A percentile compares a stretch with the other conserved stretches of the same genome.
phyloP scores from a whole-genome alignment of 2,113 vertebrate genomes.

The Mastomys natalensis region DNA sequence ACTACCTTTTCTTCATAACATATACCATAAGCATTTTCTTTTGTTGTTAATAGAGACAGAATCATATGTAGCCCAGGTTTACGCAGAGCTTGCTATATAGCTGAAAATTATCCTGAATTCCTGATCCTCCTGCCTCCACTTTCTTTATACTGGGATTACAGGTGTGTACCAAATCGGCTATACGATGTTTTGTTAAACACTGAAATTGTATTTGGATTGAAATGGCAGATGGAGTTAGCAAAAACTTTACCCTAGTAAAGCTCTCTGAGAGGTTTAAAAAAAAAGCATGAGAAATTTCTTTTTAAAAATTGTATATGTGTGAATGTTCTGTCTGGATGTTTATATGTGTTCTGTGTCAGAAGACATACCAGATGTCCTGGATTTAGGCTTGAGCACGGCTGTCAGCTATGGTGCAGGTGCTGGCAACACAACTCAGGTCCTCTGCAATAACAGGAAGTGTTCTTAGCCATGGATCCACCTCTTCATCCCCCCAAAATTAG shows the following conservation, averaged over 20 bases:
- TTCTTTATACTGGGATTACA: neutral
- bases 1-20: neutral
- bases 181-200: neutral
- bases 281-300: slow-evolving; percentile 3
- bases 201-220: neutral
- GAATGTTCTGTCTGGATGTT: neutral
- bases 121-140: neutral
- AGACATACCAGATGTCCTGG: no score
- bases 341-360: neutral
- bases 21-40: neutral
- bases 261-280: slow-evolving; percentile 5
- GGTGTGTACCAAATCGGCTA: neutral
- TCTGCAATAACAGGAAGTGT: neutral
- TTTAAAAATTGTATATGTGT: neutral
- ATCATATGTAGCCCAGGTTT: neutral
- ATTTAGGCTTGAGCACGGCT: neutral
- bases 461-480: neutral
- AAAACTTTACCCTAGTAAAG: neutral
- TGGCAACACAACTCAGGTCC: neutral
- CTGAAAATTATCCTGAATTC: neutral
- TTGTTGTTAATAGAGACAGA: neutral
- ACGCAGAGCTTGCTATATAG: neutral
- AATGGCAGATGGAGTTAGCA: neutral
- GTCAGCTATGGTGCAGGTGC: neutral
- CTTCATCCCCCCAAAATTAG: neutral